Conservation (phyloP, 2,113 vertebrate species). For the Perca schrenkii region DNA sequence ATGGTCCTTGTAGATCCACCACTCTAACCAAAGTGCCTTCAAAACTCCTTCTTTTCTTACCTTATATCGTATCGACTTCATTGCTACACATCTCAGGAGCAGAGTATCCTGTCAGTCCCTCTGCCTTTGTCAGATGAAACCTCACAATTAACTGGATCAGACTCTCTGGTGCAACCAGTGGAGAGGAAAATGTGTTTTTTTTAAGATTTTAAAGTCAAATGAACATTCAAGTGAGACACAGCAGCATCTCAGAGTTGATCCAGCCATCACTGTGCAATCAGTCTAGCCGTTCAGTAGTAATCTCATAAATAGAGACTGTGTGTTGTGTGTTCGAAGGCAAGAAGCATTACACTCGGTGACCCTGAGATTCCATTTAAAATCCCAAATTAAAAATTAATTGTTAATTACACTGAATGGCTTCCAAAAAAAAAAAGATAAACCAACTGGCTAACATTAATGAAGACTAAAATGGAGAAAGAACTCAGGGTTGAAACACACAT, state of each 20-base stretch:
- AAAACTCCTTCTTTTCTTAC: neutral
- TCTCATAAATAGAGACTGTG: neutral
- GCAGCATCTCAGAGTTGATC: neutral
- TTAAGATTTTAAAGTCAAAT: neutral
- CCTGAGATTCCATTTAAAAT: conserved; percentile 51
- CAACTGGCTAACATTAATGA: conserved; percentile 68
- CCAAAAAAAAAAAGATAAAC: conserved; percentile 66
- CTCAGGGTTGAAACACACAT: conserved; percentile 44
- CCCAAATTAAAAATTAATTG: conserved; percentile 57
- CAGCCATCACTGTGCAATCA: neutral
- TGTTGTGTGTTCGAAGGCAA: conserved; percentile 13
- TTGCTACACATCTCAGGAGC: neutral
- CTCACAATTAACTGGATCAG: neutral
- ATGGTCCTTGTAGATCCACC: neutral
- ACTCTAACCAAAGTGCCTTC: neutral
- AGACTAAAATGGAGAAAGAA: conserved; percentile 55
- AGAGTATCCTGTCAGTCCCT: neutral
- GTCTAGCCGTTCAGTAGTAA: neutral
- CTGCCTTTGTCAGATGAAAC: neutral
- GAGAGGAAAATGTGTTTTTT: neutral
- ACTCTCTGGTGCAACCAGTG: neutral
- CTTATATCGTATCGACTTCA: neutral
- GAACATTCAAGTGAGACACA: neutral
- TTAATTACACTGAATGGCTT: conserved; percentile 65
- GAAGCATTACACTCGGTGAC: conserved; percentile 4